Evolutionary conservation across 2,113 vertebrate genomes (phyloP).

Genomic region (Cyprinodon tularosa): DNA sequence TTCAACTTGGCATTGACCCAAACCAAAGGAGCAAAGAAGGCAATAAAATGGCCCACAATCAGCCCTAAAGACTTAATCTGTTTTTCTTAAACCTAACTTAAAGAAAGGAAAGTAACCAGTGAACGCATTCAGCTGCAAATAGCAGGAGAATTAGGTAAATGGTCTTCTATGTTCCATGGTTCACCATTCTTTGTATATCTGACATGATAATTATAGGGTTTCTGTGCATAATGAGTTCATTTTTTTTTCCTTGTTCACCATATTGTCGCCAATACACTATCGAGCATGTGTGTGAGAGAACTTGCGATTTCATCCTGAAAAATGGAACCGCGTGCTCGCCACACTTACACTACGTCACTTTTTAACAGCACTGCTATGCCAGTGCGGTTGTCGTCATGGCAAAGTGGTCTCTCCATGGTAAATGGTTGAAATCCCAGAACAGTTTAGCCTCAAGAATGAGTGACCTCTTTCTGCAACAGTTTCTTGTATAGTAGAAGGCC

Average conservation of each 20-base stretch:
- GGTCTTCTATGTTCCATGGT: conserved; percentile 27
- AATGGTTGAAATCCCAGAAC: conserved; percentile 65
- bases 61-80: neutral
- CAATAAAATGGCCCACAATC: neutral
- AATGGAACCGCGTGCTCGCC: conserved; percentile 59
- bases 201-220: conserved; percentile 54
- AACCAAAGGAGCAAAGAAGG: neutral
- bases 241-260: conserved; percentile 36
- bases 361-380: conserved; percentile 50
- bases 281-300: conserved; percentile 54
- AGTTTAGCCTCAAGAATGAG: conserved; percentile 43
- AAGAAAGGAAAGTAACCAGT: conserved; percentile 28
- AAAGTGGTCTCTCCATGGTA: conserved; percentile 67
- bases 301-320: conserved; percentile 52
- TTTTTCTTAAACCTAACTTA: conserved; percentile 2
- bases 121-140: conserved; percentile 30
- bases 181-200: conserved; percentile 42
- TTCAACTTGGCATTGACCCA: neutral
- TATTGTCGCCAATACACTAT: conserved; percentile 70
- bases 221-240: conserved; percentile 34
- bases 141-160: conserved; percentile 11
- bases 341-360: conserved; percentile 51
- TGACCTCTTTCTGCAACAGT: conserved; percentile 50
- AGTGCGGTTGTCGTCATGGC: conserved; percentile 65
- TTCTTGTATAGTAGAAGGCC: conserved; percentile 18